Conservation (phyloP, 2,888 invertebrate genomes). For the Clitarchus hookeri region DNA sequence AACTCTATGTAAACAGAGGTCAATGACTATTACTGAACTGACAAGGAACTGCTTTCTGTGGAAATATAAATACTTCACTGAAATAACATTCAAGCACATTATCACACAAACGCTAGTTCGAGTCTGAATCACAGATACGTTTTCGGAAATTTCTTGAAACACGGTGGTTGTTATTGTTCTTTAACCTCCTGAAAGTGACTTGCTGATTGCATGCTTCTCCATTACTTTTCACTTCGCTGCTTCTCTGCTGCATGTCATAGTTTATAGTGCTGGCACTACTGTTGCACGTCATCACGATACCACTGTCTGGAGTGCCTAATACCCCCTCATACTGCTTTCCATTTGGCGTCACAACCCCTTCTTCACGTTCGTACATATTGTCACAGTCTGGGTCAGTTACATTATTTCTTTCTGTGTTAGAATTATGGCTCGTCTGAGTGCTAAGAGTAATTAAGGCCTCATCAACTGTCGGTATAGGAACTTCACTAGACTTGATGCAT, state of each 20-base stretch:
- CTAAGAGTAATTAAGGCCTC: conserved; percentile 19
- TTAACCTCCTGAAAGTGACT: neutral
- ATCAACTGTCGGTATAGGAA: conserved; percentile 3
- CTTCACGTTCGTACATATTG: conserved; percentile 12
- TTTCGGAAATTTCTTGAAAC: conserved; percentile 66
- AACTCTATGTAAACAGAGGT: neutral
- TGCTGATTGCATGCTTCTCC: neutral
- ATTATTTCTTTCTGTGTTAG: neutral
- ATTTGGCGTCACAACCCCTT: conserved; percentile 19
- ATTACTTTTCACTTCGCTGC: neutral
- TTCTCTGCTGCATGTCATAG: neutral
- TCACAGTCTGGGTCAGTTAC: conserved; percentile 19
- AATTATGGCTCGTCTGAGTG: neutral
- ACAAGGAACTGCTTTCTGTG: neutral
- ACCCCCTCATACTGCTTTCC: conserved; percentile 6
- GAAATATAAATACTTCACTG: neutral
- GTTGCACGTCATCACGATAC: conserved; percentile 26
- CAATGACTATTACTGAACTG: neutral
- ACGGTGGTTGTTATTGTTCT: conserved; percentile 52
- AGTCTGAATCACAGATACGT: conserved; percentile 67
- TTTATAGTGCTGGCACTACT: conserved; percentile 25
- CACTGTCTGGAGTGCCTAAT: conserved; percentile 35
- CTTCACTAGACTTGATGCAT: conserved; percentile 10
- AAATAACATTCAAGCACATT: neutral
- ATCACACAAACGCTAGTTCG: conserved; percentile 54